A percentile compares a stretch with the other conserved stretches of the same genome.
These are phyloP conservation scores for Trematocara caparti DNA, from an alignment of 2,797 vertebrate species.

Conservation along the genomic window DNA sequence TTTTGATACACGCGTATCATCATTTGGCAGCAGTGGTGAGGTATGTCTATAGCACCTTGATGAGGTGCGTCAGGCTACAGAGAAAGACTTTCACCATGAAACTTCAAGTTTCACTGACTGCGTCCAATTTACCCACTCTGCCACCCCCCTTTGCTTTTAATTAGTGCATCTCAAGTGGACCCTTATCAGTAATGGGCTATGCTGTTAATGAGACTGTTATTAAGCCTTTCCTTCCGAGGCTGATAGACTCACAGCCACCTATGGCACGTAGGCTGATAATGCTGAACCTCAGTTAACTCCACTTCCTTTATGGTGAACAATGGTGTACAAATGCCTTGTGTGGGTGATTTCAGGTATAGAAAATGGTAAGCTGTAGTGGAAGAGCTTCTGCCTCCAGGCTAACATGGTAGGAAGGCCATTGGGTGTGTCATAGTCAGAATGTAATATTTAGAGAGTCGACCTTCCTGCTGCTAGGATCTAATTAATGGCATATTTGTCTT, in stretches of 20 bases:
- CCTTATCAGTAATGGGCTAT: slow-evolving; percentile 70
- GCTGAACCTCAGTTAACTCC: slow-evolving; percentile 51
- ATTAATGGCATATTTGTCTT: neutral
- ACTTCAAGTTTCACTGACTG: slow-evolving; percentile 49
- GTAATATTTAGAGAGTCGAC: neutral
- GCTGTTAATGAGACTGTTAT: slow-evolving; percentile 75
- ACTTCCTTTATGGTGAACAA: neutral
- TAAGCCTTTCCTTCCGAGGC: slow-evolving; percentile 64
- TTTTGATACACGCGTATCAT: neutral
- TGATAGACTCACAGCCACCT: slow-evolving; percentile 57
- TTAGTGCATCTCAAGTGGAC: slow-evolving; percentile 64
- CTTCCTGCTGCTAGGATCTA: neutral
- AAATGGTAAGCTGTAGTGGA: slow-evolving; percentile 16
- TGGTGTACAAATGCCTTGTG: neutral
- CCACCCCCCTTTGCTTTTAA: slow-evolving; percentile 66
- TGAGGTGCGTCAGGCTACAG: slow-evolving; percentile 9
- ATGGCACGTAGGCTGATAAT: slow-evolving; percentile 64
- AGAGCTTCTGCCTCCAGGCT: slow-evolving; percentile 12
- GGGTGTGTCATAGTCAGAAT: neutral
- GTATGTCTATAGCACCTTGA: slow-evolving; percentile 3
- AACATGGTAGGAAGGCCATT: neutral
- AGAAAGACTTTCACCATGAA: slow-evolving; percentile 31
- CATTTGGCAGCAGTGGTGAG: slow-evolving; percentile 30
- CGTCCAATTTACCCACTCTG: slow-evolving; percentile 48
- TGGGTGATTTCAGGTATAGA: slow-evolving; percentile 42